Percentiles rank a stretch among this genome's conserved stretches.
These are phyloP conservation scores for Himalopsyche japonica DNA, from an alignment of 2,888 invertebrate species.

Conservation along the genomic window DNA sequence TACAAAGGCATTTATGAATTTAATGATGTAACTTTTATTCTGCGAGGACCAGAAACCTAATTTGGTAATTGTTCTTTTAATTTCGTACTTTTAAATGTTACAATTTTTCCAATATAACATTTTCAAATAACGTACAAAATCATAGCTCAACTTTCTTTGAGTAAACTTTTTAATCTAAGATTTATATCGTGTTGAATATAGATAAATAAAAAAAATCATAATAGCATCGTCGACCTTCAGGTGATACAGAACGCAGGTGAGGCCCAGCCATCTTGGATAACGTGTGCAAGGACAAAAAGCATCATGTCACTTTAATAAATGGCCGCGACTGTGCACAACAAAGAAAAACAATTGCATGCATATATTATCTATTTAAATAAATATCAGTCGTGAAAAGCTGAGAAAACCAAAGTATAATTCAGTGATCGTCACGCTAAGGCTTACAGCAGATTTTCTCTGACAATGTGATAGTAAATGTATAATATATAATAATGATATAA, in stretches of 20 bases:
- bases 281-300: not conserved
- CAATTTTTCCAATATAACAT: no score
- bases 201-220: not conserved
- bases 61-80: no score
- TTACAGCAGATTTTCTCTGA: no score
- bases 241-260: not conserved
- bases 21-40: no score
- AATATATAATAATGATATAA: no score
- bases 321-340: not conserved
- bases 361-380: not conserved
- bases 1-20: no score
- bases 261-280: not conserved
- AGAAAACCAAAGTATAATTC: no score
- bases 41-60: no score
- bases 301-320: not conserved
- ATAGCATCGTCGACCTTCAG: not conserved
- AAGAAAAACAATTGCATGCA: not conserved
- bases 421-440: no score
- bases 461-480: no score
- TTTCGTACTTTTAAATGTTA: no score
- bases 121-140: no score
- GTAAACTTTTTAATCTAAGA: not conserved
- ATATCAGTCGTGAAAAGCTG: not conserved
- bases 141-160: not conserved
- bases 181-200: not conserved